Evolutionary conservation across 1,140 invertebrate genomes (phyloP).

Genomic region (Stegodyphus dumicola): DNA sequence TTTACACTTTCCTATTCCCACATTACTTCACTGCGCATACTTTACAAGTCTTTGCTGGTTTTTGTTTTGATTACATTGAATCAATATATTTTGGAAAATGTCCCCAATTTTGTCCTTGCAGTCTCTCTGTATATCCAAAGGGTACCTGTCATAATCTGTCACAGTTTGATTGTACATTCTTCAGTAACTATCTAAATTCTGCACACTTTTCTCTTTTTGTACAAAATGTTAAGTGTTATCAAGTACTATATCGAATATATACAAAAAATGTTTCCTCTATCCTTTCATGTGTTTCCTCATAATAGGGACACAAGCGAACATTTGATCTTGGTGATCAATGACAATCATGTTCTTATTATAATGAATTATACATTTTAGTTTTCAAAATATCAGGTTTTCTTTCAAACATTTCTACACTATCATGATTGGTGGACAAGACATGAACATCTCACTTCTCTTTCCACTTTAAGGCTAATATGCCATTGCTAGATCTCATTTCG

Average conservation of each 20-base stretch:
- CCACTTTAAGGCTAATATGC: background rate
- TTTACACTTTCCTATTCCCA: background rate
- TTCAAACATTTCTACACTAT: conserved; percentile 3
- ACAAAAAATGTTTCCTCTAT: background rate
- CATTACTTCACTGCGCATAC: background rate
- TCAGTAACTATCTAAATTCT: background rate
- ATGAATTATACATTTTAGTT: background rate
- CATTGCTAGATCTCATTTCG: background rate
- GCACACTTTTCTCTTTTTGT: background rate
- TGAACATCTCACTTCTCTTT: conserved; percentile 5
- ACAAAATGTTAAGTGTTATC: background rate
- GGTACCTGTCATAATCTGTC: background rate
- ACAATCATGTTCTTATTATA: conserved; percentile 2
- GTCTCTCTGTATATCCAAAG: background rate
- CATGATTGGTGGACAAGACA: background rate
- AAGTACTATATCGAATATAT: conserved; percentile 4
- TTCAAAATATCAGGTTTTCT: background rate
- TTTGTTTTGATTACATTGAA: background rate
- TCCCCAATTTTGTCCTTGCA: background rate
- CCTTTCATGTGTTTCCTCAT: conserved; percentile 10
- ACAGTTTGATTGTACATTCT: background rate
- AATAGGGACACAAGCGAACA: background rate
- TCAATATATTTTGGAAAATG: conserved; percentile 3
- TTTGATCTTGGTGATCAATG: conserved; percentile 18
- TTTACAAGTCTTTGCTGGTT: conserved; percentile 4